phyloP scores from a whole-genome alignment of 2,797 vertebrate genomes.

The Dendrocincla tyrannina region DNA sequence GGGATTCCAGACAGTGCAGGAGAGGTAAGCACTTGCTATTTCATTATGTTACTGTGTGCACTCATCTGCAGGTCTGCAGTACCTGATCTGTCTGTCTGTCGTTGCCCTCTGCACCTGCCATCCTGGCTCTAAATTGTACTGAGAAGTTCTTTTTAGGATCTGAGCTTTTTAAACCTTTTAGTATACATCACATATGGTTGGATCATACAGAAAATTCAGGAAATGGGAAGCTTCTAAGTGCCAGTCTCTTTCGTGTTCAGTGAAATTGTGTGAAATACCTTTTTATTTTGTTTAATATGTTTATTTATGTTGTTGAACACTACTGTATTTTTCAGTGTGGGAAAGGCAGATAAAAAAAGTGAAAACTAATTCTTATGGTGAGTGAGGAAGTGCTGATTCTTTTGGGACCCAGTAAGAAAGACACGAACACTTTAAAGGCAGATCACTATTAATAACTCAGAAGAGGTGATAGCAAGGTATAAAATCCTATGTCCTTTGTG shows the following conservation, averaged over 20 bases:
- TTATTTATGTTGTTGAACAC: background rate
- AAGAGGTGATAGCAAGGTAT: background rate
- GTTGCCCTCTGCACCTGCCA: background rate
- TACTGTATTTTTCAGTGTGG: fast-evolving
- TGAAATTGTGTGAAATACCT: background rate
- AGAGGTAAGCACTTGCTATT: background rate
- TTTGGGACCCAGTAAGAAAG: background rate
- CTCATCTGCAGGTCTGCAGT: background rate
- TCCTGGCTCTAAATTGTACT: background rate
- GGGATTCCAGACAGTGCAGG: background rate
- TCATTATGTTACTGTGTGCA: background rate
- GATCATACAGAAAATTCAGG: background rate
- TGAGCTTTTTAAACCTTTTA: background rate
- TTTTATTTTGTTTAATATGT: no score
- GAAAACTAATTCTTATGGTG: background rate
- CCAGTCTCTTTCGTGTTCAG: background rate
- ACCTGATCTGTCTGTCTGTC: background rate
- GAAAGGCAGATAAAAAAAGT: background rate
- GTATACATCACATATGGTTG: background rate
- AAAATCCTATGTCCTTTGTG: background rate
- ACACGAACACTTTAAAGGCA: background rate
- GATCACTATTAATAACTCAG: background rate
- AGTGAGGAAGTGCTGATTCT: background rate
- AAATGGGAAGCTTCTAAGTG: background rate
- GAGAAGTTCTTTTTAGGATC: background rate